phyloP scores from a whole-genome alignment of 1,140 invertebrate species.

The Lasioglossum albipes region DNA sequence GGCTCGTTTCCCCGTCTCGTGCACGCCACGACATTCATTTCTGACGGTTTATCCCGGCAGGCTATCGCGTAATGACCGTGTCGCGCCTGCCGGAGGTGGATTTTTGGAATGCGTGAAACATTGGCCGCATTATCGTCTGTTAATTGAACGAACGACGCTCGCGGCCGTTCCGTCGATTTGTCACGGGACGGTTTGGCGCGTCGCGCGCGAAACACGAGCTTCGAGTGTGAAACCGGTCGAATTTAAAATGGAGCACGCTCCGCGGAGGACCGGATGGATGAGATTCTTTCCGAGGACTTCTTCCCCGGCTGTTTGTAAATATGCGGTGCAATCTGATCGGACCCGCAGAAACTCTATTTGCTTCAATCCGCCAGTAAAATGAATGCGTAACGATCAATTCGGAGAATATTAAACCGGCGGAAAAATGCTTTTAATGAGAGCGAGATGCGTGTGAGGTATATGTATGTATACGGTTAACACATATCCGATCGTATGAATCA shows the following conservation, averaged over 20 bases:
- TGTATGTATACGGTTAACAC: too few species aligned
- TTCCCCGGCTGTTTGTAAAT: background rate
- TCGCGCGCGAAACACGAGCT: background rate
- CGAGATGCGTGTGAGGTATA: too few species aligned
- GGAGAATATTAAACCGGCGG: too few species aligned
- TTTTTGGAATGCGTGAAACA: constrained; percentile 34
- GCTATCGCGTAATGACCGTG: constrained; percentile 46
- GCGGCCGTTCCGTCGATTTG: constrained; percentile 27
- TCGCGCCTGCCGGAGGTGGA: constrained; percentile 37
- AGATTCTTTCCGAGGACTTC: background rate
- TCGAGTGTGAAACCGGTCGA: background rate
- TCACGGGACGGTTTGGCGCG: background rate
- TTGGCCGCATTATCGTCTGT: constrained; percentile 29
- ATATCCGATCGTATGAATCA: too few species aligned
- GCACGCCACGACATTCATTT: constrained; percentile 23
- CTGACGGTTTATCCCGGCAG: constrained; percentile 33
- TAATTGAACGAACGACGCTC: constrained; percentile 28
- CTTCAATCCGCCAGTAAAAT: too few species aligned
- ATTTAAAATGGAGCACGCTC: constrained; percentile 20
- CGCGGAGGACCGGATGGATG: background rate
- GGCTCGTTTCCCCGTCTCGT: background rate
- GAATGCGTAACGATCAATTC: too few species aligned
- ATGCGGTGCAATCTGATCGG: background rate
- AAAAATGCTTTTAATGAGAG: too few species aligned
- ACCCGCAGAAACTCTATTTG: background rate